Evolutionary conservation across 2,113 vertebrate genomes (phyloP).

Genomic region (Piaya cayana): DNA sequence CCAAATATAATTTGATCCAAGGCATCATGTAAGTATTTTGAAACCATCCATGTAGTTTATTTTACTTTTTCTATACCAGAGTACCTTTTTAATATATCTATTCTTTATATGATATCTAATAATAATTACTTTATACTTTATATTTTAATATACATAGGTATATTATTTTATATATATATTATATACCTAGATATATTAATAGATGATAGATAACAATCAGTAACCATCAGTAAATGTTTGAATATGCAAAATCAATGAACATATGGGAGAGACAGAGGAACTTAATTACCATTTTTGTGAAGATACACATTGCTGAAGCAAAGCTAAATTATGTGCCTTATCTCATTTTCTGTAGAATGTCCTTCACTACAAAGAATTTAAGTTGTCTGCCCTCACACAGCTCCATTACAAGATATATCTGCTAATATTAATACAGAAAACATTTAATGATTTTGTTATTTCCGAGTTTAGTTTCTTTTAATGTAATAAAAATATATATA

Average conservation of each 20-base stretch:
- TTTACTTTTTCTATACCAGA: neutral
- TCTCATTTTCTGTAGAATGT: conserved; percentile 84
- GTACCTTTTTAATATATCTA: neutral
- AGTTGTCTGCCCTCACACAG: conserved; percentile 86
- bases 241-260: neutral
- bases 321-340: conserved; percentile 81
- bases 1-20: neutral
- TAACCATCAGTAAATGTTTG: neutral
- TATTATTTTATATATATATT: too few species aligned
- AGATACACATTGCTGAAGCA: conserved; percentile 82
- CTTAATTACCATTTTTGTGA: conserved; percentile 80
- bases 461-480: neutral
- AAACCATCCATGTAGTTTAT: neutral
- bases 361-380: conserved; percentile 76
- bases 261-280: neutral
- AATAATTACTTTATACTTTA: too few species aligned
- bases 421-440: conserved; percentile 70
- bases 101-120: neutral
- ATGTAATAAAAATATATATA: neutral
- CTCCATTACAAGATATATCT: conserved; percentile 85
- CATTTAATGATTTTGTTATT: neutral
- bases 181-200: too few species aligned
- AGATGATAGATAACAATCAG: neutral
- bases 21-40: neutral
- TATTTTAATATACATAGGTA: too few species aligned